phyloP scores from a whole-genome alignment of 2,888 invertebrate genomes.

The Hartigia nigra region DNA sequence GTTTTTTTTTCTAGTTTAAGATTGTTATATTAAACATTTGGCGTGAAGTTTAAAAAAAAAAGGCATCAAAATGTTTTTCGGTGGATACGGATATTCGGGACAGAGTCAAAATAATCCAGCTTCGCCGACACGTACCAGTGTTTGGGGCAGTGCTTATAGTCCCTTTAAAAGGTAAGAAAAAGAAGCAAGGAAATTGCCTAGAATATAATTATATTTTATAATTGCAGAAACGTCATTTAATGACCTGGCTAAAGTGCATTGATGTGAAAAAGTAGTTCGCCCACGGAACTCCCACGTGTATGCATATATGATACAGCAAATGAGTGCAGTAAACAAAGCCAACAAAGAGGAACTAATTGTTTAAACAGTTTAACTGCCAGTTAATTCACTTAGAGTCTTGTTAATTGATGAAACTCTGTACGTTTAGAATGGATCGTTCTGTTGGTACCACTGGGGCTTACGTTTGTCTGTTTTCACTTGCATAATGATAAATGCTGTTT shows the following conservation, averaged over 20 bases:
- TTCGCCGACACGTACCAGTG: slow-evolving; percentile 49
- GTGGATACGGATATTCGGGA: slow-evolving; percentile 51
- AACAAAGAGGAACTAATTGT: not conserved
- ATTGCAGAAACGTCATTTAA: not conserved
- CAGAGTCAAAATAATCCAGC: slow-evolving; percentile 51
- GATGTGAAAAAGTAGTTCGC: slow-evolving; percentile 23
- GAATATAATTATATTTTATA: not conserved
- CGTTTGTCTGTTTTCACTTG: not conserved
- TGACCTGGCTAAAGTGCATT: not conserved
- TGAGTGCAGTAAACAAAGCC: not conserved
- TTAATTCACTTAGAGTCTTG: slow-evolving; percentile 47
- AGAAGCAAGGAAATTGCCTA: not conserved
- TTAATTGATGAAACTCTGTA: slow-evolving; percentile 49
- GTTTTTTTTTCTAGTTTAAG: not conserved
- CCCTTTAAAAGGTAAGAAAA: slow-evolving; percentile 59
- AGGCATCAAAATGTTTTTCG: slow-evolving; percentile 53
- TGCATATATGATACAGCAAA: not conserved
- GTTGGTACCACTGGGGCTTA: not conserved
- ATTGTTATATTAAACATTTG: not conserved
- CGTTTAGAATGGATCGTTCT: not conserved
- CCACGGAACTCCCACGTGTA: slow-evolving; percentile 31
- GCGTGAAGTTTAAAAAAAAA: not conserved
- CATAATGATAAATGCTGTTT: not conserved
- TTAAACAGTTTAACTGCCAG: slow-evolving; percentile 33
- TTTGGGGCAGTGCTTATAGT: slow-evolving; percentile 56